Conservation (phyloP, 1,140 invertebrate genomes). For the Macrotrachela quadricornifera region DNA sequence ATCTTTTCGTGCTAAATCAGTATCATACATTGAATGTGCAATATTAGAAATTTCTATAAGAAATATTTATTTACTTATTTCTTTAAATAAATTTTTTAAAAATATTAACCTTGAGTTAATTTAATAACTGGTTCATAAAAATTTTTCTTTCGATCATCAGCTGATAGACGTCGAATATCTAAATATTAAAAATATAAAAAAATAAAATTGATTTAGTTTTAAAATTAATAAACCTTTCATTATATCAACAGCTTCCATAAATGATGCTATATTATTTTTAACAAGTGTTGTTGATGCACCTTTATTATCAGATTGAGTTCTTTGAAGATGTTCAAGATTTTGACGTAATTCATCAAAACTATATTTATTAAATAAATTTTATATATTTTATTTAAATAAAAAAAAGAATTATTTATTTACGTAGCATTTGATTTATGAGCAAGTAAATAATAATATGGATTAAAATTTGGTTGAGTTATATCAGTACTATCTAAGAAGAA, state of each 20-base stretch:
- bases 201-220: no score
- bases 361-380: no score
- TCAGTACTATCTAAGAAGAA: no score
- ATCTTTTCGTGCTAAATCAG: slow-evolving; percentile 1
- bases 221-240: neutral
- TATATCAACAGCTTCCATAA: slow-evolving; percentile 7
- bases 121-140: neutral
- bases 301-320: neutral
- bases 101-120: neutral
- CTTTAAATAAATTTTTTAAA: neutral
- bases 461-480: no score
- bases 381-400: neutral
- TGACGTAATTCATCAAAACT: neutral
- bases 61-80: neutral
- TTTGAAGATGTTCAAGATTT: slow-evolving; percentile 1
- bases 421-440: neutral
- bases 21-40: slow-evolving; percentile 5
- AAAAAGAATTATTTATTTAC: neutral
- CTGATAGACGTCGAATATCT: slow-evolving; percentile 1
- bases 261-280: slow-evolving; percentile 7
- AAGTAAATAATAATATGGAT: neutral
- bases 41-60: neutral
- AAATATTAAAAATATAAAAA: no score
- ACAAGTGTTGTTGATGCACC: slow-evolving; percentile 1
- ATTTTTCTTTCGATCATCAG: slow-evolving; percentile 1